Evolutionary conservation across 2,888 invertebrate genomes (phyloP), one percentile per base, ranked within the genome.

Genomic region (Cheilosia scutellata): DNA sequence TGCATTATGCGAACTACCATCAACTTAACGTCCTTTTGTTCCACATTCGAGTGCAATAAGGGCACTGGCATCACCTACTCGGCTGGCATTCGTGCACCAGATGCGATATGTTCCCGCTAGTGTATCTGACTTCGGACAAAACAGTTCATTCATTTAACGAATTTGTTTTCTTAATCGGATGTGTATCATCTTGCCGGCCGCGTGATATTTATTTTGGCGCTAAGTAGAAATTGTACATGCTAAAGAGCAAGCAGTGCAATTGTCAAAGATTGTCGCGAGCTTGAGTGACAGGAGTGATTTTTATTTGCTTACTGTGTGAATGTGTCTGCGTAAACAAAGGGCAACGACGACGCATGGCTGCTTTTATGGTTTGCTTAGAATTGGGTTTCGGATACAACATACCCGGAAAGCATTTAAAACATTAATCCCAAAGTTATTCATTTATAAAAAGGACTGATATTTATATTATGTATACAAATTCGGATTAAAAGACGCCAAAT

Each of bases 181-280:
- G 77, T 82, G 82, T 82, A 86, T 86, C 86, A 82, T 86, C 76
- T 86, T 77, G 82, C 82, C 86, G 86, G 68, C 31, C 68, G 62
- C 62, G 51, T 72, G 76, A 72, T 86, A 86, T 86, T 86, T 86
- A 82, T 82, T 80, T 86, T 86, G 86, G 86, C 82, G 82, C 72
- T 53, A 37, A 71, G 58, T 74, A 31, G 33, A 75, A 9, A 79
- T 37, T 33, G 40, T 62, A 57, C 66, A 65, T 74, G 68, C 60
- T 40, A 40, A 51, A 51, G 25, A 58, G 16, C 9, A 31, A 27
- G 6, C 53, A 37, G 40, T 70, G 75, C 60, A 75, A 57, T 60
- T 84, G 84, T 80, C 80, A 84, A 70, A 70, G 79, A 70, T 65
- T 79, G 83, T 79, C 80, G 60, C 55, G 20, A 9, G 16, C 31